These are phyloP conservation scores for Iphiclides podalirius DNA, from an alignment of 2,888 invertebrate genomes.

Conservation along the genomic window DNA sequence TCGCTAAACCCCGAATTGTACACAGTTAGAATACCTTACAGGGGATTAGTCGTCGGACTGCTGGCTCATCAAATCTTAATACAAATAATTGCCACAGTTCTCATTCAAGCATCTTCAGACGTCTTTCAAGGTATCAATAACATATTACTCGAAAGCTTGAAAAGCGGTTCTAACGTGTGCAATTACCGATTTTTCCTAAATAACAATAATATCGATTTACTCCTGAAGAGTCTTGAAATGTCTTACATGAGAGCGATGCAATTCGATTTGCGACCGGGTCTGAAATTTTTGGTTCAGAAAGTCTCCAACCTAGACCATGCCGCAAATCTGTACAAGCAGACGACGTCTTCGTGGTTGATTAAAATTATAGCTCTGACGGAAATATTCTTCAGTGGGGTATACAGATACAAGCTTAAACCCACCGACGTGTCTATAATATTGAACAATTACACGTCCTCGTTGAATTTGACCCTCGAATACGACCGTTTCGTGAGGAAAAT, in stretches of 20 bases:
- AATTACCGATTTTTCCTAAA: slow-evolving; percentile 75
- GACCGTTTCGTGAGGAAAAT: slow-evolving; percentile 81
- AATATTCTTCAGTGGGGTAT: slow-evolving; percentile 87
- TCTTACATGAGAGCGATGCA: slow-evolving; percentile 91
- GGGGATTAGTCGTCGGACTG: slow-evolving; percentile 92
- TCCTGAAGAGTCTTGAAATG: slow-evolving; percentile 88
- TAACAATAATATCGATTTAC: slow-evolving; percentile 82
- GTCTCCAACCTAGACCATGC: slow-evolving; percentile 92
- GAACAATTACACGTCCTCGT: slow-evolving; percentile 77
- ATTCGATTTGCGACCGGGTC: slow-evolving; percentile 93
- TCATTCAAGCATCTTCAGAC: slow-evolving; percentile 86
- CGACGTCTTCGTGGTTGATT: slow-evolving; percentile 94
- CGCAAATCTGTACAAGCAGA: slow-evolving; percentile 95
- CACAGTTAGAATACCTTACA: slow-evolving; percentile 91
- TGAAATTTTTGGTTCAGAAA: slow-evolving; percentile 96
- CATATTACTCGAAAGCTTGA: slow-evolving; percentile 77
- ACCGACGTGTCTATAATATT: slow-evolving; percentile 82
- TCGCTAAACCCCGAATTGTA: slow-evolving; percentile 87
- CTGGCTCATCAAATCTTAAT: slow-evolving; percentile 95
- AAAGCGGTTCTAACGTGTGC: slow-evolving; percentile 65
- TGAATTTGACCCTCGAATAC: slow-evolving; percentile 76
- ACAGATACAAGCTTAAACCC: slow-evolving; percentile 81
- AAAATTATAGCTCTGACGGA: slow-evolving; percentile 93
- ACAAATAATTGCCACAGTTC: slow-evolving; percentile 92
- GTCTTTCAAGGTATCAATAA: slow-evolving; percentile 82